phyloP scores from a whole-genome alignment of 2,113 vertebrate species.

The Prionailurus viverrinus region DNA sequence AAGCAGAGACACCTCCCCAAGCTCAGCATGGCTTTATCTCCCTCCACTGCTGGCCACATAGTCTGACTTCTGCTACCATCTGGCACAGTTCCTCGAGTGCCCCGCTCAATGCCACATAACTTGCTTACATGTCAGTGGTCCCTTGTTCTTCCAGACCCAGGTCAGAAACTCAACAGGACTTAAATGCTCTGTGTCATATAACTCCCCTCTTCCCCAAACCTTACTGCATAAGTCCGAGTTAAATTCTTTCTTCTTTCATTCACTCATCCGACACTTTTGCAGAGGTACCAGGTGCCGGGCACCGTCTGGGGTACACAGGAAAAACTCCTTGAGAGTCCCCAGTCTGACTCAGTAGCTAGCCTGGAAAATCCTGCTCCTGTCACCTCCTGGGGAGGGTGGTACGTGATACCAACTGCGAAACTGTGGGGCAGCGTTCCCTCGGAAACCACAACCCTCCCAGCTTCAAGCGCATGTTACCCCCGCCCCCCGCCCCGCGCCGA shows the following conservation, averaged over 20 bases:
- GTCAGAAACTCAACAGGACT: neutral
- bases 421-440: neutral
- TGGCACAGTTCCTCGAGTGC: neutral
- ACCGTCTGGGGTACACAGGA: neutral
- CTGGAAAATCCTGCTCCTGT: neutral
- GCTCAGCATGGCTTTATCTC: neutral
- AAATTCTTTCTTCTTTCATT: neutral
- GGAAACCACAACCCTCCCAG: neutral
- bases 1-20: neutral
- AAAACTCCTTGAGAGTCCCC: neutral
- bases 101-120: neutral
- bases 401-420: too few species aligned
- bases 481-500: rapidly evolving
- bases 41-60: neutral
- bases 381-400: neutral
- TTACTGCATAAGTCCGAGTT: neutral
- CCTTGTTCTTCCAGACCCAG: neutral
- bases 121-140: neutral
- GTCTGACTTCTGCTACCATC: neutral
- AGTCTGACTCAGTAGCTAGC: neutral
- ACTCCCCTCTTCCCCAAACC: neutral
- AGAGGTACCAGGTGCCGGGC: neutral
- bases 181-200: neutral
- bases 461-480: neutral
- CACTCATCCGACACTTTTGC: neutral